Evolutionary conservation across 2,888 invertebrate genomes (phyloP).

Genomic region (Tuta absoluta): DNA sequence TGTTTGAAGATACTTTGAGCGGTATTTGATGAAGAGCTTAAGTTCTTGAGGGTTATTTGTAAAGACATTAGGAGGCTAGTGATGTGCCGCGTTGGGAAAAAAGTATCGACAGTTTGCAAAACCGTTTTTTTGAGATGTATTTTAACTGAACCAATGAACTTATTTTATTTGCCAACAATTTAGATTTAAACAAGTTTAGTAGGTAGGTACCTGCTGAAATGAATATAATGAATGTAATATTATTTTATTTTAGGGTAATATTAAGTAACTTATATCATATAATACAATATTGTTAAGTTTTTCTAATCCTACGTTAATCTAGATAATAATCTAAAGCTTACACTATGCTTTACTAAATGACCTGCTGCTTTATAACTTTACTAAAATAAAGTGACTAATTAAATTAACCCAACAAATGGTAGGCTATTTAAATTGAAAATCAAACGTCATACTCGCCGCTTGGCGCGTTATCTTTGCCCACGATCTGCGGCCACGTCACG

Average conservation of each 20-base stretch:
- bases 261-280: no score
- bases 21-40: conserved; percentile 17
- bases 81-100: conserved; percentile 14
- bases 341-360: no score
- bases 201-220: no score
- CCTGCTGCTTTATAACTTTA: no score
- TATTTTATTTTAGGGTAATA: no score
- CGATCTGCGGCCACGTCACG: conserved; percentile 27
- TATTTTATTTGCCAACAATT: no score
- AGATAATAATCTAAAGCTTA: no score
- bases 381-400: neutral
- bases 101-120: conserved; percentile 20
- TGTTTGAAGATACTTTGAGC: conserved; percentile 12
- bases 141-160: no score
- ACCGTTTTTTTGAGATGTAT: neutral
- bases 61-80: conserved; percentile 29
- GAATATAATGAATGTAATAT: no score
- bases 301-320: no score
- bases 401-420: conserved; percentile 18
- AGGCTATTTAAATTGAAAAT: conserved; percentile 28
- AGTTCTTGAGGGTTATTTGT: conserved; percentile 20
- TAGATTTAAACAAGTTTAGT: no score
- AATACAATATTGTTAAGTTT: no score
- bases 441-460: conserved; percentile 23
- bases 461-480: conserved; percentile 29